Evolutionary conservation across 2,888 invertebrate genomes (phyloP), one percentile per base, ranked within the genome.

Genomic region (Heliconius ethilla): DNA sequence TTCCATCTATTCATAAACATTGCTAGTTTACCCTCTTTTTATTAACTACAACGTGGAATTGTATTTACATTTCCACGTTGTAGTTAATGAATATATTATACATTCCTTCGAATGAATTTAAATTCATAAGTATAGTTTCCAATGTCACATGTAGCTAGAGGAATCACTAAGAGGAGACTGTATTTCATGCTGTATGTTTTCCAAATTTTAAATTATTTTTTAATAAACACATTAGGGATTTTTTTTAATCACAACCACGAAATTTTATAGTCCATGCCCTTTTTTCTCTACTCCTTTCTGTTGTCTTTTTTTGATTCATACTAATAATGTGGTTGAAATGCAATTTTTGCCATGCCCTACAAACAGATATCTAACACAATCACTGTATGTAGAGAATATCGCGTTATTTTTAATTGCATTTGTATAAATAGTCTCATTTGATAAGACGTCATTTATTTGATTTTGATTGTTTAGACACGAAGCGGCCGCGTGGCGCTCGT

Each of bases 401-500:
- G 40, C 67, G 40, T 69, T 69, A 69, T 69, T 69, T 69, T 69
- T 45, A 69, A 69, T 69, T 9, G 40, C 25, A 69, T 69, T 15
- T 69, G 40, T 69, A 69, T 69, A 69, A 69, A 69, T 69, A 69
- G 45, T 55, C 27, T 29, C 51, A 70, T 55, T 72, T 29, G 55
- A 59, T 59, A 59, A 59, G 33, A n/a, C 55, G 55, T 72, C 59
- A 72, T 55, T 11, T 70, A 67, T 67, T 67, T 51, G 29, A 55
- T 70, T 72, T 70, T 29, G 27, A 55, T 55, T 72, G 59, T 59
- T 59, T 33, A 33, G 59, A 33, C 59, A 59, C n/a, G 72, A 59
- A 37, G 72, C 29, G 72, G 33, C 15, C n/a, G 72, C 72, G 72
- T 72, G 59, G 72, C 33, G 72, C 59, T n/a, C n/a, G 59, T 72